Base-by-base conservation (phyloP, 2,797 vertebrate genomes). In the Podarcis lilfordi region DNA sequence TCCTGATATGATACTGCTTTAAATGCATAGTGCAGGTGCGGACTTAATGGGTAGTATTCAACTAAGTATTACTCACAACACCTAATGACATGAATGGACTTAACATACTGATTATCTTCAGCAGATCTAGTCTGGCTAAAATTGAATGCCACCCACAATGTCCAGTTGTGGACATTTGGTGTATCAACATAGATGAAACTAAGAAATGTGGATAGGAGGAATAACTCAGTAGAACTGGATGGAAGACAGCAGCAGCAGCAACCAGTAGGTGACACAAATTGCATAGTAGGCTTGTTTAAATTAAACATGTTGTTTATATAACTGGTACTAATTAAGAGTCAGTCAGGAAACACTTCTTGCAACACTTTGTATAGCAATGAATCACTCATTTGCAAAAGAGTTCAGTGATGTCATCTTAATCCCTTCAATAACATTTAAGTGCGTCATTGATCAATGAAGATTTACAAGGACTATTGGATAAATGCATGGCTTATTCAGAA, bases 381-480 rank as follows among this genome's bases (percentile, higher is more conserved):
- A 92, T 86, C 64, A 94, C 27, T 79, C 82, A 82, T 89, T 93
- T 61, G 78, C 80, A 61, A 84, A 90, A 84, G 77, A 75, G 50
- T 1, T 21, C 21, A 1, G 0, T 11, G 4, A 85, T 7, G 35
- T 64, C 72, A 78, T 75, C 94, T 84, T 66, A 91, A 80, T 76
- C 85, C 55, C 86, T 92, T 69, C 43, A 32, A 84, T 71, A 92
- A 88, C 93, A 92, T 84, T 93, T 93, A 94, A 59, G 35, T 76
- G 25, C 66, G 15, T 90, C 19, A 86, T 80, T 74, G 89, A 59
- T 89, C 92, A 94, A 91, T 84, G 91, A 8, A 74, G 27, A 93
- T 93, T 91, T 94, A 91, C 93, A 94, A 15, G 90, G 80, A 89
- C 93, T 87, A 91, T 83, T 91, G 87, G 78, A 92, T 91, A 93